A percentile compares a stretch with the other conserved stretches of the same genome.
Evolutionary conservation across 2,113 vertebrate species (phyloP).

Genomic region (Tragelaphus buxtoni): DNA sequence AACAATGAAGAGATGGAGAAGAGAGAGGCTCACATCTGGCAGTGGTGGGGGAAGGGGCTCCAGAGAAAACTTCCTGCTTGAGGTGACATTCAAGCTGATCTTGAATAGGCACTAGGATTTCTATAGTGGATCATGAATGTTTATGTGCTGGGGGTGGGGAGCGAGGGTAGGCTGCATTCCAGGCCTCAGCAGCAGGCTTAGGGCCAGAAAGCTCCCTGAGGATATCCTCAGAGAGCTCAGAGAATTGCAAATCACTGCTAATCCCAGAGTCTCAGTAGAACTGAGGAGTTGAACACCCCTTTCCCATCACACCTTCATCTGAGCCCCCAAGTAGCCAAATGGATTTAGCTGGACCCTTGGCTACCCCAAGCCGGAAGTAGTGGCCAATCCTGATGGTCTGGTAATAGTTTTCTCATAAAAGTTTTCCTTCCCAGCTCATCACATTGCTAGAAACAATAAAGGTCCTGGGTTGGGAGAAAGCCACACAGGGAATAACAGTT

Average conservation of each 20-base stretch:
- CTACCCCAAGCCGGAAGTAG: neutral
- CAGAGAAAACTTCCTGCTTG: conserved; percentile 39
- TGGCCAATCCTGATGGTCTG: neutral
- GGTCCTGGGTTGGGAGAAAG: neutral
- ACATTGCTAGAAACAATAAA: neutral
- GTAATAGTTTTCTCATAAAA: neutral
- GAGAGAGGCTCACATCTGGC: conserved; percentile 46
- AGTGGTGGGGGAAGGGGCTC: neutral
- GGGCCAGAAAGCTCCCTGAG: conserved; percentile 29
- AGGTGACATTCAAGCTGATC: conserved; percentile 39
- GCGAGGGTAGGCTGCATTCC: conserved; percentile 28
- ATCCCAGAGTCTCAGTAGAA: neutral
- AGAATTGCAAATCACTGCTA: conserved; percentile 22
- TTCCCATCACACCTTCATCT: neutral
- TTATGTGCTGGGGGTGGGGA: conserved; percentile 32
- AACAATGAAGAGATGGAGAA: neutral
- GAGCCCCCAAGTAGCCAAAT: neutral
- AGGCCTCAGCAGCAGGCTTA: conserved; percentile 19
- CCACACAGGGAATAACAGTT: neutral
- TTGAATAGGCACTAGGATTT: conserved; percentile 50
- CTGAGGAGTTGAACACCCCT: neutral
- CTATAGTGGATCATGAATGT: conserved; percentile 42
- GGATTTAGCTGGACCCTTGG: neutral
- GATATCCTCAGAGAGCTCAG: conserved; percentile 28
- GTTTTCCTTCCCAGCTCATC: neutral